Evolutionary conservation across 1,140 invertebrate species (phyloP), one percentile per base, ranked within the genome.

Genomic region (Magallana ariakensis): DNA sequence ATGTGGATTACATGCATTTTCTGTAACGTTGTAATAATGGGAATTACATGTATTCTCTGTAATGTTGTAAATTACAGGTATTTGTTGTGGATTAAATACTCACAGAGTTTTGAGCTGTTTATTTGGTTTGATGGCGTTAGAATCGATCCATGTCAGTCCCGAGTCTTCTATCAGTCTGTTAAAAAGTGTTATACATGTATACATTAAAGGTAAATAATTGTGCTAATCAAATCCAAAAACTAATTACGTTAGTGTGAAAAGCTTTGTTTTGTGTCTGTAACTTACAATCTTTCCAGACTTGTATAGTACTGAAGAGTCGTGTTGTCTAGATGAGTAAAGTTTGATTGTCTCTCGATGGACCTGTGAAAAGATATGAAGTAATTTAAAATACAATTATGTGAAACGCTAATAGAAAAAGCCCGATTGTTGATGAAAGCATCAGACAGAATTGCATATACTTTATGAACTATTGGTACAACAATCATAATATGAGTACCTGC

Each of bases 211-310:
- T 46, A 46, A 46, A 46, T 46, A 46, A 46, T 46, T 46, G 33
- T 46, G 33, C 33, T 46, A 46, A 46, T 46, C 33, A 1, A 46
- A 4, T 46, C 33, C 33, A 46, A 46, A 46, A 46, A 46, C 33
- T 46, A 46, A 46, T 46, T 46, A 46, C 33, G 33, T 46, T 6
- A 15, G 54, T 46, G 26, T 8, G 16, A 81, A 11, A 81, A 1
- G 54, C 1, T 10, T 10, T 75, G 0, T 11, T 16, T 16, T 16
- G 10, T 22, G 10, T 15, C 54, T 57, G 8, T 62, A n/a, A 84
- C 83, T 84, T 84, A 84, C 83, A 84, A 70, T 66, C 58, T 66
- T 53, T 84, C 83, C 53, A 84, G 53, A 66, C 54, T 55, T 11
- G 46, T 66, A 60, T 84, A 84, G 60, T 84, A 66, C 19, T 84